Evolutionary conservation across 2,113 vertebrate species (phyloP).

Genomic region (Charina bottae): DNA sequence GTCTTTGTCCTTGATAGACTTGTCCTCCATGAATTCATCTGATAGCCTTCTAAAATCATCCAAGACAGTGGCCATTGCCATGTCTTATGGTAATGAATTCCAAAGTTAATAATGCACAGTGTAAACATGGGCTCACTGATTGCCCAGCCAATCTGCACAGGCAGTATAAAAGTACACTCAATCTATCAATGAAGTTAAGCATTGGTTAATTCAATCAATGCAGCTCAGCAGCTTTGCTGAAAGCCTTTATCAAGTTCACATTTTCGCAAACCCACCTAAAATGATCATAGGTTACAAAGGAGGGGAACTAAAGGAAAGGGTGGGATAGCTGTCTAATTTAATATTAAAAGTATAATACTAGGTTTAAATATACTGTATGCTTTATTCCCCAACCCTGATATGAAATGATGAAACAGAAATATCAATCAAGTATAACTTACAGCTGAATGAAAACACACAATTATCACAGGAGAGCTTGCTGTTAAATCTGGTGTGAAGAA

Average conservation of each 20-base stretch:
- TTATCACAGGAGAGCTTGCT: not conserved
- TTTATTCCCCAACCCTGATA: not conserved
- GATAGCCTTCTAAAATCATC: not conserved
- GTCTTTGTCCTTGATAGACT: not conserved
- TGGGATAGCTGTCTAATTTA: too few relatives aligned
- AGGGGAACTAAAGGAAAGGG: too few relatives aligned
- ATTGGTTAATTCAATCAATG: too few relatives aligned
- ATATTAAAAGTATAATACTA: not conserved
- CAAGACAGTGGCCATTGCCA: not conserved
- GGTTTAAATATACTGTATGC: not conserved
- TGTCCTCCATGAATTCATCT: not conserved
- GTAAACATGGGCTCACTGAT: not conserved
- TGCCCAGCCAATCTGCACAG: too few relatives aligned
- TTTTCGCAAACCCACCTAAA: too few relatives aligned
- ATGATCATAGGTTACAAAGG: too few relatives aligned
- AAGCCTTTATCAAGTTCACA: too few relatives aligned
- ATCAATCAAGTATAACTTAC: not conserved
- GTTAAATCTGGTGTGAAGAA: not conserved
- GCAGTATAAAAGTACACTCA: too few relatives aligned
- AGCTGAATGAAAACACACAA: not conserved
- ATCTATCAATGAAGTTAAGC: too few relatives aligned
- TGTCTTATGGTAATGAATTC: not conserved
- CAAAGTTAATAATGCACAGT: not conserved
- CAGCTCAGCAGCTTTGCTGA: too few relatives aligned
- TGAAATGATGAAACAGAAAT: conserved; percentile 1